Conservation (phyloP, 2,113 vertebrate genomes). For the Brachypodius melanocephalos region DNA sequence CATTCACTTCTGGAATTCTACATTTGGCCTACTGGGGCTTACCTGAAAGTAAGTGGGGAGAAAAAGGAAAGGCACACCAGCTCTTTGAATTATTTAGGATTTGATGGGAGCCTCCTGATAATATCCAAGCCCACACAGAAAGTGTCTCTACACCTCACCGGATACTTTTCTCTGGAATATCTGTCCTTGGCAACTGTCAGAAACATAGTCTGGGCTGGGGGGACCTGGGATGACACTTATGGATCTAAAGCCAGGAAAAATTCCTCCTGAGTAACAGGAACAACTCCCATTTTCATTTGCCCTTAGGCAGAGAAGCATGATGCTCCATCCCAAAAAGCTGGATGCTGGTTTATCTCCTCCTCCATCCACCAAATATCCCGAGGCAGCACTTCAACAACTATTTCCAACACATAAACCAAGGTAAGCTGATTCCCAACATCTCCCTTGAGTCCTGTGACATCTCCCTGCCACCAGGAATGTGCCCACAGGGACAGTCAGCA, state of each 20-base stretch:
- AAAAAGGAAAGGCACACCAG: neutral
- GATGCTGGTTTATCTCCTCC: neutral
- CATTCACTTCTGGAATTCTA: no score
- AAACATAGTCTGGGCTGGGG: neutral
- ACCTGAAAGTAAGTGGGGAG: neutral
- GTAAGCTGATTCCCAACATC: neutral
- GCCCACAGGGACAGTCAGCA: neutral
- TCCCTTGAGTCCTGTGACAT: neutral
- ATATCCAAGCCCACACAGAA: neutral
- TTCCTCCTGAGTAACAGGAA: neutral
- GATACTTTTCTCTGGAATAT: neutral
- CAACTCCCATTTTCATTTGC: neutral
- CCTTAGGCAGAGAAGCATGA: neutral
- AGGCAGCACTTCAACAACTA: neutral
- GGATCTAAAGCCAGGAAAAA: neutral
- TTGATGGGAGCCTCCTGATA: neutral
- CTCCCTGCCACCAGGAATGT: neutral
- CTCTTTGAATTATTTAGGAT: neutral
- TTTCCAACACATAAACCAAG: neutral
- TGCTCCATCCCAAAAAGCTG: neutral
- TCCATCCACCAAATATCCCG: neutral
- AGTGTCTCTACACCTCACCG: neutral
- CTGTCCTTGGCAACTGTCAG: neutral
- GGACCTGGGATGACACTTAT: neutral
- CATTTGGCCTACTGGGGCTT: neutral